Percentiles rank a stretch among this genome's conserved stretches.
phyloP scores from a whole-genome alignment of 1,140 invertebrate species.

The Teleogryllus occipitalis region DNA sequence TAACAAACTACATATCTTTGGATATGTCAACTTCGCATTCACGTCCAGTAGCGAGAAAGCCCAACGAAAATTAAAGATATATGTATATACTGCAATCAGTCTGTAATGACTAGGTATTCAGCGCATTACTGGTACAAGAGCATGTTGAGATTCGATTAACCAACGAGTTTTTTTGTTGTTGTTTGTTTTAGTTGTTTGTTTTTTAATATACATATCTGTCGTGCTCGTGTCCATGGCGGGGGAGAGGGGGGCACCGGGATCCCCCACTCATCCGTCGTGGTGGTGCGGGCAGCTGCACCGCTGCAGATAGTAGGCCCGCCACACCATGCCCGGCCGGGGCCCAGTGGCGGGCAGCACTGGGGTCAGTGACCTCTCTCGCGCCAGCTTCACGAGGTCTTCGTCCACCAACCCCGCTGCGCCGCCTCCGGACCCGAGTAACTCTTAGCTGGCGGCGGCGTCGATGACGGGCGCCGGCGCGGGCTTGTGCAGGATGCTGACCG shows the following conservation, averaged over 20 bases:
- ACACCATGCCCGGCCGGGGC: neutral
- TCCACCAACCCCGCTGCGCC: neutral
- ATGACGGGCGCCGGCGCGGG: slow-evolving; percentile 45
- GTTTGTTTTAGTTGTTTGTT: neutral
- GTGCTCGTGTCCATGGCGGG: neutral
- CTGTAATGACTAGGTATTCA: slow-evolving; percentile 4
- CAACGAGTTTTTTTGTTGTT: neutral
- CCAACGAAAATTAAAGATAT: slow-evolving; percentile 2
- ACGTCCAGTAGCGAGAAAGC: neutral
- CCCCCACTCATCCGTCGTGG: neutral
- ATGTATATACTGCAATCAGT: slow-evolving; percentile 5
- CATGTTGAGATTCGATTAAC: neutral
- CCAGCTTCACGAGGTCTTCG: neutral
- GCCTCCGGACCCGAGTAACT: too few relatives aligned
- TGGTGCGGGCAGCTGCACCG: neutral
- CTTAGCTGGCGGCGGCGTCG: slow-evolving; percentile 39
- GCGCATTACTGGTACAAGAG: neutral
- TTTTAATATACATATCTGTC: neutral
- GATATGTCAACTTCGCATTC: slow-evolving; percentile 1
- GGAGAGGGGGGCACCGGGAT: too few relatives aligned
- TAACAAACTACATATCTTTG: slow-evolving; percentile 1
- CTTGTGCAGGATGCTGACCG: slow-evolving; percentile 44
- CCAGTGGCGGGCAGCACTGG: neutral
- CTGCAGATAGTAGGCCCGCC: slow-evolving; percentile 6
- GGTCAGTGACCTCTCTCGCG: neutral